Conservation (phyloP, 2,113 vertebrate genomes). For the Brachyhypopomus occidentalis region DNA sequence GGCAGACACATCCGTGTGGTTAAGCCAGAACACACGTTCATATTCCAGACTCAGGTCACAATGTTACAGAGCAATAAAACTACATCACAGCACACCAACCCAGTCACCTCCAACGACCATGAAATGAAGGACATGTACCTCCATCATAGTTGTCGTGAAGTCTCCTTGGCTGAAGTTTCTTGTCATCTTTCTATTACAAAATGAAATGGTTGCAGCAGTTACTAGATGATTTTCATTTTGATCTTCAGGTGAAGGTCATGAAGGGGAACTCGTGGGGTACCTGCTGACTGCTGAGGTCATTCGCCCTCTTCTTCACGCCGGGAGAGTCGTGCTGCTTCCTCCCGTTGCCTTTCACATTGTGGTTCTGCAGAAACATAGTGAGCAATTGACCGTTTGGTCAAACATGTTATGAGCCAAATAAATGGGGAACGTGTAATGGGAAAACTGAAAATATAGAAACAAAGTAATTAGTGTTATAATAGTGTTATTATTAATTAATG, state of each 20-base stretch:
- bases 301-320: constrained; percentile 82
- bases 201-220: background rate
- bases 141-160: constrained; percentile 90
- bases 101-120: too few species aligned
- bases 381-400: background rate
- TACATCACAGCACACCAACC: background rate
- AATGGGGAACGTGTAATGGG: too few species aligned
- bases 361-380: constrained; percentile 66
- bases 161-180: constrained; percentile 83
- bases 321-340: constrained; percentile 85
- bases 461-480: too few species aligned
- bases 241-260: background rate
- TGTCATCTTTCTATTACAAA: constrained; percentile 86
- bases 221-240: too few species aligned
- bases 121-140: constrained; percentile 70
- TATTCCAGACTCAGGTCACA: too few species aligned
- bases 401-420: too few species aligned
- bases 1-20: background rate
- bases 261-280: constrained; percentile 36
- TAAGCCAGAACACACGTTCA: background rate
- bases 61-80: background rate
- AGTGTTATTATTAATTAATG: too few species aligned
- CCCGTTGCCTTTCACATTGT: constrained; percentile 78
- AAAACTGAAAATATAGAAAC: too few species aligned
- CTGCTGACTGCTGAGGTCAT: constrained; percentile 75